Percentiles rank a stretch among this genome's conserved stretches.
Conservation (phyloP, 2,797 vertebrate genomes). For the Girardinus metallicus region DNA sequence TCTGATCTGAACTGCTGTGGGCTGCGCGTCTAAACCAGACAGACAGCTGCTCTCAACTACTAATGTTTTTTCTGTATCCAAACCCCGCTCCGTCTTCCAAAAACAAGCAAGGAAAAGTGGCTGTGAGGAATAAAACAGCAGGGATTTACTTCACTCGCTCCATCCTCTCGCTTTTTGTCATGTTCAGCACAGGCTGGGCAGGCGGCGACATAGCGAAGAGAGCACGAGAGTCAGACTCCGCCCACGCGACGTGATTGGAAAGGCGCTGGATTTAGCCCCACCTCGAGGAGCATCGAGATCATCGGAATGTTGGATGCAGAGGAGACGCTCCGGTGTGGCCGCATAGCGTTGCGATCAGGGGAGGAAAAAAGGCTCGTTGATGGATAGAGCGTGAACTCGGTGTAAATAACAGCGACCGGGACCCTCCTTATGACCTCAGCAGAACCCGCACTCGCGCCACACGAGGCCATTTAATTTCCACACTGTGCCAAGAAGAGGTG, state of each 20-base stretch:
- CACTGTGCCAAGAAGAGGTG: constrained; percentile 54
- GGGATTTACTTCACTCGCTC: constrained; percentile 69
- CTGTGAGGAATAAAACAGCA: constrained; percentile 55
- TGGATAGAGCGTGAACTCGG: constrained; percentile 1
- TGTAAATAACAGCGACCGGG: constrained; percentile 1
- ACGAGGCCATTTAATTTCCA: constrained; percentile 3
- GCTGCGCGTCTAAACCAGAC: constrained; percentile 54
- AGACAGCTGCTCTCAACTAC: constrained; percentile 61
- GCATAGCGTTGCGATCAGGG: constrained; percentile 29
- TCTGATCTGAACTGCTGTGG: constrained; percentile 77
- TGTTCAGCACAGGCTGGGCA: constrained; percentile 76
- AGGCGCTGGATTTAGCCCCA: constrained; percentile 70
- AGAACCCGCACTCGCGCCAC: constrained; percentile 27
- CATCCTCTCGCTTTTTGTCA: constrained; percentile 88
- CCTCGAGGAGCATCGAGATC: constrained; percentile 75
- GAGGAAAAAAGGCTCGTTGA: background rate
- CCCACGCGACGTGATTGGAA: constrained; percentile 75
- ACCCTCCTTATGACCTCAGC: constrained; percentile 62
- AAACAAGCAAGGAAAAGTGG: constrained; percentile 15
- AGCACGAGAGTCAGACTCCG: constrained; percentile 71
- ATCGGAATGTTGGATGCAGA: constrained; percentile 42
- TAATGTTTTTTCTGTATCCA: constrained; percentile 53
- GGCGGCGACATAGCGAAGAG: constrained; percentile 74
- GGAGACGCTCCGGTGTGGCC: constrained; percentile 62
- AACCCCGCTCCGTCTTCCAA: constrained; percentile 38